phyloP scores from a whole-genome alignment of 2,888 invertebrate genomes.

The Andrena dorsata region DNA sequence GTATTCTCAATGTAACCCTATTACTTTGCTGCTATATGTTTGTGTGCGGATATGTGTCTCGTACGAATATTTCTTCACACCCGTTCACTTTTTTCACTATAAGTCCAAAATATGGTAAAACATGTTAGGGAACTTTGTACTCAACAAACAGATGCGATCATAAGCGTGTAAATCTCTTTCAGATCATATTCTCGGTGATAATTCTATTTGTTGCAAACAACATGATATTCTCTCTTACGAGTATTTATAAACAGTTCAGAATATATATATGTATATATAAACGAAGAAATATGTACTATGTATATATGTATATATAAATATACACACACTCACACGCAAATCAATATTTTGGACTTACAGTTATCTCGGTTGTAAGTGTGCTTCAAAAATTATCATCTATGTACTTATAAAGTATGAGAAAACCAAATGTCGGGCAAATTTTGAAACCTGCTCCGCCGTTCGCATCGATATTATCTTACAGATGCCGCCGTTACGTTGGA shows the following conservation, averaged over 20 bases:
- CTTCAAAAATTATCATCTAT: slow-evolving; percentile 82
- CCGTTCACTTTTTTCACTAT: slow-evolving; percentile 76
- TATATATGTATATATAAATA: slow-evolving; percentile 45
- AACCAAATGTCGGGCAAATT: slow-evolving; percentile 70
- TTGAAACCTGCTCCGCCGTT: slow-evolving; percentile 54
- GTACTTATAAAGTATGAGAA: slow-evolving; percentile 75
- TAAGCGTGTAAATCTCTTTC: slow-evolving; percentile 51
- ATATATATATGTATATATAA: slow-evolving; percentile 40
- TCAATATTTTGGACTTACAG: slow-evolving; percentile 79
- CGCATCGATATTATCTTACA: slow-evolving; percentile 35
- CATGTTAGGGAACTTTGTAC: slow-evolving; percentile 56
- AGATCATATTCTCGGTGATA: slow-evolving; percentile 46
- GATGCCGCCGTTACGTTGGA: slow-evolving; percentile 37
- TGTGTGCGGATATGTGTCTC: slow-evolving; percentile 82
- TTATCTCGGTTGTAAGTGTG: slow-evolving; percentile 77
- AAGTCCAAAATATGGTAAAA: slow-evolving; percentile 78
- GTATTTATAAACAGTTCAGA: slow-evolving; percentile 40
- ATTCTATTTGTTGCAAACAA: slow-evolving; percentile 50
- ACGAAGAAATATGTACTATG: slow-evolving; percentile 46
- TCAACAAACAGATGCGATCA: slow-evolving; percentile 52
- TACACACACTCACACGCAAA: slow-evolving; percentile 18
- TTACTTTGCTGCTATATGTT: slow-evolving; percentile 81
- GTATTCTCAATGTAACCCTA: slow-evolving; percentile 81
- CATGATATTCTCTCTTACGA: slow-evolving; percentile 21
- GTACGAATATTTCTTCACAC: slow-evolving; percentile 76